phyloP scores from a whole-genome alignment of 2,888 invertebrate genomes.

The Eulithis prunata region DNA sequence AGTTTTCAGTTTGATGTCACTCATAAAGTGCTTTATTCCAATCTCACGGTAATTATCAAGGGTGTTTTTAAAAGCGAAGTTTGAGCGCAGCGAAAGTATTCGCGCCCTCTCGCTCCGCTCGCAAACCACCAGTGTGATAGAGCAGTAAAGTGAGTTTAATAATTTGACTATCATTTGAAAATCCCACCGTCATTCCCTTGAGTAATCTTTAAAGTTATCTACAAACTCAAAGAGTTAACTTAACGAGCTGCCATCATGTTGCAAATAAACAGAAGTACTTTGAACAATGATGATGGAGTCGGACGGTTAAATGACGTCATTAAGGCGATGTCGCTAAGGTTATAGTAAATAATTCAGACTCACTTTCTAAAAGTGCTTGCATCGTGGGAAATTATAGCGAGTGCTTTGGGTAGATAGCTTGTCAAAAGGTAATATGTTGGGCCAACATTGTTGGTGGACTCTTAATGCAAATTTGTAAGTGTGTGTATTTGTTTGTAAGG shows the following conservation, averaged over 20 bases:
- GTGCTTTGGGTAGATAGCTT: too few relatives aligned
- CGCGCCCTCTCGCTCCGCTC: too few relatives aligned
- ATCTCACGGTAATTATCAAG: too few relatives aligned
- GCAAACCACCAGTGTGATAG: too few relatives aligned
- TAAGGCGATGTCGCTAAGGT: conserved; percentile 29
- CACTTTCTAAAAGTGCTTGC: neutral
- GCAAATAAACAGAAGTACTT: conserved; percentile 33
- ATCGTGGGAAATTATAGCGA: neutral
- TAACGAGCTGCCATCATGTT: conserved; percentile 14
- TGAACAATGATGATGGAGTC: conserved; percentile 35
- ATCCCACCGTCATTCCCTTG: neutral
- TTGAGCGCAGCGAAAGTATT: too few relatives aligned
- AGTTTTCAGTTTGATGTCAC: too few relatives aligned
- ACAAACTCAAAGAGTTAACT: conserved; percentile 14
- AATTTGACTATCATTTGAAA: neutral
- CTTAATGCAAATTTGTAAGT: too few relatives aligned
- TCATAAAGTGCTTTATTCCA: too few relatives aligned
- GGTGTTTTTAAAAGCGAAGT: too few relatives aligned
- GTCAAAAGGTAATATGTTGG: too few relatives aligned
- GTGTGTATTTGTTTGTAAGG: too few relatives aligned
- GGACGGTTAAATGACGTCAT: conserved; percentile 33
- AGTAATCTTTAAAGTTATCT: neutral
- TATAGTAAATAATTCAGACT: conserved; percentile 38
- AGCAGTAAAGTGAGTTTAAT: neutral
- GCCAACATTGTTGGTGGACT: too few relatives aligned